Evolutionary conservation across 2,113 vertebrate species (phyloP), one percentile per base, ranked within the genome.

Genomic region (Stictonetta naevosa): DNA sequence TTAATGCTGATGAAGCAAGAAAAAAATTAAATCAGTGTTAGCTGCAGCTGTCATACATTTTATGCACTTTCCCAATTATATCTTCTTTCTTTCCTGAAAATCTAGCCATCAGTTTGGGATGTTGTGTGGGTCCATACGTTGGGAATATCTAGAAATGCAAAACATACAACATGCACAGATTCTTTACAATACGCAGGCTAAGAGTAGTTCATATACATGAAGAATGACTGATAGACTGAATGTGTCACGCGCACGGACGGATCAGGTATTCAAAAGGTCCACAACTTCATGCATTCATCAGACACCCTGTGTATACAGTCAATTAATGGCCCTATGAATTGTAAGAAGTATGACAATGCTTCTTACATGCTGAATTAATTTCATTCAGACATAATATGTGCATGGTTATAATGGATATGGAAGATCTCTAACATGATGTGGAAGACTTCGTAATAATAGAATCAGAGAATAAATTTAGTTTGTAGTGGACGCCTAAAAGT

Each of bases 221-320:
- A 74, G 22, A 86, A 66, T 0, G 1, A 48, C 25, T 20, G 40
- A 69, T 33, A 55, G 67, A 81, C 25, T 62, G 38, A 73, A 74
- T 19, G 20, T 21, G 20, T 62, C 53, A 66, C 14, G 60, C 1
- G 25, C 36, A 21, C 13, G 38, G n/a, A 36, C 0, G 1, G 48
- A 63, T 19, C 34, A 28, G 13, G 10, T 69, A 40, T 59, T 73
- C 52, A 85, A 21, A n/a, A 36, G 58, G 15, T 66, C 44, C 52
- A 74, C 34, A 62, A 29, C 28, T 50, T 75, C 21, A 55, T 42
- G 21, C 52, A 42, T 62, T 56, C 40, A 52, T 40, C 40, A 76
- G 58, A 36, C 28, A 50, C 16, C 8, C 20, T 34, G 26, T 34
- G 5, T 63, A 71, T 0, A 2, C 48, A 38, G 3, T 44, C 13